These are phyloP conservation scores for Argya squamiceps DNA, from an alignment of 2,797 vertebrate genomes.

Conservation along the genomic window DNA sequence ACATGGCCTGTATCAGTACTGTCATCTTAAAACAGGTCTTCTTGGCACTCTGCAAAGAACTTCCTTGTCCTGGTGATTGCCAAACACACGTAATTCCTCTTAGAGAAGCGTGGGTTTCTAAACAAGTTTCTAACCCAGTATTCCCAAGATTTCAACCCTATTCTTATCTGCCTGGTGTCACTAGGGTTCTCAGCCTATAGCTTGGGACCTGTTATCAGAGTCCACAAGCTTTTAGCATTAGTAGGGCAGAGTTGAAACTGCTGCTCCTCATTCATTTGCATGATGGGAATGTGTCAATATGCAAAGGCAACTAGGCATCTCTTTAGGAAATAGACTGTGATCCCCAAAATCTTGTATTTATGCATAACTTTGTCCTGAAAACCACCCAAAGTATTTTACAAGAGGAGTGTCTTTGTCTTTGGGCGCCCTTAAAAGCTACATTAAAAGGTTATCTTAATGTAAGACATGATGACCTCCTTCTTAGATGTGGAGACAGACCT, in stretches of 20 bases:
- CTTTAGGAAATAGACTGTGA: not conserved
- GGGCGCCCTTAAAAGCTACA: not conserved
- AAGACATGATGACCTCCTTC: not conserved
- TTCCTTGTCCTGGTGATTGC: not conserved
- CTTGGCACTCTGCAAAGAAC: not conserved
- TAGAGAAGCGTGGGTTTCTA: not conserved
- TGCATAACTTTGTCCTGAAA: not conserved
- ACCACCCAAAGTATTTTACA: not conserved
- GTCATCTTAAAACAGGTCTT: slow-evolving; percentile 19
- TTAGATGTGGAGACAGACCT: not conserved
- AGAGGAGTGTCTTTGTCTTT: not conserved
- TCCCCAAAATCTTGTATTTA: not conserved
- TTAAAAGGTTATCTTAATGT: not conserved
- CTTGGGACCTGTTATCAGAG: not conserved
- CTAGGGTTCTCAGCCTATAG: not conserved
- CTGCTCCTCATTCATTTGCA: slow-evolving; percentile 13
- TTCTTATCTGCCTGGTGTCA: not conserved
- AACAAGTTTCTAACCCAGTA: not conserved
- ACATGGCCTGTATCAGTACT: not conserved
- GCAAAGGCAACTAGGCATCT: not conserved
- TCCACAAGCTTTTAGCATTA: not conserved
- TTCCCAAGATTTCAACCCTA: not conserved
- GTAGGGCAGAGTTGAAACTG: not conserved
- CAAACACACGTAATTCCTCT: not conserved
- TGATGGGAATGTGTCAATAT: slow-evolving; percentile 1